Evolutionary conservation across 2,888 invertebrate species (phyloP).

Genomic region (Bombylius major): DNA sequence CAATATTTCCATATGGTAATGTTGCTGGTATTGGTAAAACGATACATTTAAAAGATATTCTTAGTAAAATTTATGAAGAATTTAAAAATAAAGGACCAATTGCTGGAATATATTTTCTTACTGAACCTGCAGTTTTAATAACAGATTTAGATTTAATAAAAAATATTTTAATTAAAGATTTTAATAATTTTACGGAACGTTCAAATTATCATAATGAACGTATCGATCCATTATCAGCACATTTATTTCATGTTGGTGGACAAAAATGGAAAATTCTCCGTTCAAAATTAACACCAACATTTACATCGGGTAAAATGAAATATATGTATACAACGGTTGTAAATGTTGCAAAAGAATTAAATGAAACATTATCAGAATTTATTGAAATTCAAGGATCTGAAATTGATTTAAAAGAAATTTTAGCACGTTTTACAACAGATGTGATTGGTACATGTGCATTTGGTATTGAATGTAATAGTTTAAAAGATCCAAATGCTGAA

Average conservation of each 20-base stretch:
- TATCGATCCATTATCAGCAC: slow-evolving; percentile 27
- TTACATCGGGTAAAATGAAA: slow-evolving; percentile 40
- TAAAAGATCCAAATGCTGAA: slow-evolving; percentile 29
- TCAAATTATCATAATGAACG: slow-evolving; percentile 27
- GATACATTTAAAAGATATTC: slow-evolving; percentile 19
- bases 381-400: slow-evolving; percentile 1
- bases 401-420: slow-evolving; percentile 35
- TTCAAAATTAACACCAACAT: slow-evolving; percentile 37
- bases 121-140: slow-evolving; percentile 14
- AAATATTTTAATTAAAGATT: slow-evolving; percentile 26
- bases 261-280: slow-evolving; percentile 37
- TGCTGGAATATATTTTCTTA: slow-evolving; percentile 18
- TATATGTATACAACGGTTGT: slow-evolving; percentile 34
- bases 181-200: slow-evolving; percentile 31
- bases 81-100: slow-evolving; percentile 26
- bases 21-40: slow-evolving; percentile 18
- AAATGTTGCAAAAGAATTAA: slow-evolving; percentile 22
- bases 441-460: slow-evolving; percentile 39
- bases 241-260: slow-evolving; percentile 30
- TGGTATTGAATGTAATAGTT: slow-evolving; percentile 36
- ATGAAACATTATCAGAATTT: slow-evolving; percentile 2
- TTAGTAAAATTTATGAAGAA: slow-evolving; percentile 19
- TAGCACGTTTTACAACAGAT: slow-evolving; percentile 38
- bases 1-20: slow-evolving; percentile 23
- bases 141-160: slow-evolving; percentile 20